A percentile compares a stretch with the other conserved stretches of the same genome.
These are phyloP conservation scores for Prosopocoilus inquinatus DNA, from an alignment of 2,888 invertebrate species.

Conservation along the genomic window DNA sequence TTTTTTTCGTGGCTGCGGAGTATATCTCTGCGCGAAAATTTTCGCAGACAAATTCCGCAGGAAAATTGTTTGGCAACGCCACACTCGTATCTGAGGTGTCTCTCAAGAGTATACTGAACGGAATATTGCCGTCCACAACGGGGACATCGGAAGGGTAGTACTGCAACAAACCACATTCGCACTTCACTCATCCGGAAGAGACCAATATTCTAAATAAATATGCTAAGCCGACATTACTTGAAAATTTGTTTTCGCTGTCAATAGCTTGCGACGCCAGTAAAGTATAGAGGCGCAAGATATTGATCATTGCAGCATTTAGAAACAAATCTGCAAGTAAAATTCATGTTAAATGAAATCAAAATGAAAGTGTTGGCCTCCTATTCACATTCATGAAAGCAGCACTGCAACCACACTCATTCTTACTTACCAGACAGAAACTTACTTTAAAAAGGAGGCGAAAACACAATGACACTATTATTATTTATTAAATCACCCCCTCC, in stretches of 20 bases:
- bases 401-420: constrained; percentile 15
- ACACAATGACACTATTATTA: no score
- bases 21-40: constrained; percentile 47
- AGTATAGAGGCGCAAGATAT: constrained; percentile 13
- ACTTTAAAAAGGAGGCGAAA: no score
- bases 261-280: constrained; percentile 10
- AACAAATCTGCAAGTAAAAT: constrained; percentile 13
- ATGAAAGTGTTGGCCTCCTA: constrained; percentile 29
- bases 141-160: constrained; percentile 51
- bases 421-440: constrained; percentile 9
- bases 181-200: constrained; percentile 26
- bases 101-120: constrained; percentile 58
- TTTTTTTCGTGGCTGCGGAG: constrained; percentile 43
- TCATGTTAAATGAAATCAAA: neutral
- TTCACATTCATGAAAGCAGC: constrained; percentile 13
- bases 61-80: constrained; percentile 54
- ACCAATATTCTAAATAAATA: neutral
- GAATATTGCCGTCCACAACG: constrained; percentile 60
- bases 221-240: neutral
- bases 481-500: neutral
- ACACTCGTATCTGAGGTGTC: constrained; percentile 60
- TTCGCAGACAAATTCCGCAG: constrained; percentile 47
- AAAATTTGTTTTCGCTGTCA: constrained; percentile 10
- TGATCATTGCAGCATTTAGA: neutral
- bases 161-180: constrained; percentile 41